phyloP scores from a whole-genome alignment of 2,113 vertebrate genomes.

The Saccopteryx bilineata region DNA sequence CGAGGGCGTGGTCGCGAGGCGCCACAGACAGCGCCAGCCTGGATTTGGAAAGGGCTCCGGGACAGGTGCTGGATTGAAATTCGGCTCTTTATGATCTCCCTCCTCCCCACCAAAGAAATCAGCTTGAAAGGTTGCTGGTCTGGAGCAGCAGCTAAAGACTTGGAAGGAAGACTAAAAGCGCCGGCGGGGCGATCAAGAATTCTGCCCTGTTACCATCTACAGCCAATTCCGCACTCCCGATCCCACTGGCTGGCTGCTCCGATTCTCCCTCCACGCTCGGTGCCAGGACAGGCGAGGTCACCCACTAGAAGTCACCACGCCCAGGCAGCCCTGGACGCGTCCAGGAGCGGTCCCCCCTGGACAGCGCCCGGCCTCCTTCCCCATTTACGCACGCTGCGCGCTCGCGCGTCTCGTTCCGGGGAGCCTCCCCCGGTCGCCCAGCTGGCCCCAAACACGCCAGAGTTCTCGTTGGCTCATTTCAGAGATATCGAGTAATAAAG shows the following conservation, averaged over 20 bases:
- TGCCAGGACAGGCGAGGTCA: background rate
- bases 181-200: background rate
- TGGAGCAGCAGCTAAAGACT: background rate
- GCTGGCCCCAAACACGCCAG: background rate
- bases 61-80: background rate
- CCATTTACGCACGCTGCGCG: background rate
- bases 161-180: background rate
- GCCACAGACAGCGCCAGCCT: background rate
- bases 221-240: background rate
- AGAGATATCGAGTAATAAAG: background rate
- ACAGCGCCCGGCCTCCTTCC: background rate
- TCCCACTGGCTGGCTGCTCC: accelerated
- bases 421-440: background rate
- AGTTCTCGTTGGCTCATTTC: background rate
- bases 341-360: background rate
- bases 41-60: background rate
- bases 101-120: background rate
- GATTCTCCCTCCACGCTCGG: background rate
- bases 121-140: background rate
- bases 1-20: background rate
- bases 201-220: background rate
- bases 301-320: background rate
- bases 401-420: background rate
- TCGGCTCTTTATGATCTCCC: background rate
- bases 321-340: background rate